Evolutionary conservation across 2,888 invertebrate genomes (phyloP).

Genomic region (Lysandra bellargus): DNA sequence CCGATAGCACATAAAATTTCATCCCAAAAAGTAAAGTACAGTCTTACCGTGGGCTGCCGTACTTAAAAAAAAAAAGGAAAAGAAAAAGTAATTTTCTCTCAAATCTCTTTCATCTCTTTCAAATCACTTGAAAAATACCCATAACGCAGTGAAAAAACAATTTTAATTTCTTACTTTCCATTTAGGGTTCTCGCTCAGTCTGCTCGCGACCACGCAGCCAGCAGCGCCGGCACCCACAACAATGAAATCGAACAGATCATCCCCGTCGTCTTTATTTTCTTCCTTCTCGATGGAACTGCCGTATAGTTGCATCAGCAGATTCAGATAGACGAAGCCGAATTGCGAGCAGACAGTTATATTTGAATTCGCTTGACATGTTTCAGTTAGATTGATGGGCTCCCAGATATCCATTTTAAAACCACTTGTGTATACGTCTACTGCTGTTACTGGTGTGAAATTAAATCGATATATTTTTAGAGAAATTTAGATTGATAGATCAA

Average conservation of each 20-base stretch:
- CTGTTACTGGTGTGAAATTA: not conserved
- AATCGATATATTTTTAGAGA: not conserved
- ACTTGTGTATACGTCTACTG: too few species aligned
- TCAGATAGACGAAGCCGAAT: conserved; percentile 30
- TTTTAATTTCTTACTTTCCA: conserved; percentile 53
- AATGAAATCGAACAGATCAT: conserved; percentile 58
- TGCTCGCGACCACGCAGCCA: conserved; percentile 60
- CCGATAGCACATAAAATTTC: too few species aligned
- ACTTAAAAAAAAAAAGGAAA: not conserved
- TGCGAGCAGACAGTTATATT: conserved; percentile 50
- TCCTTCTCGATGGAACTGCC: conserved; percentile 17
- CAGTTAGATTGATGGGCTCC: conserved; percentile 40
- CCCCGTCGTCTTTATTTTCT: conserved; percentile 40
- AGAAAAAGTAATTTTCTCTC: not conserved
- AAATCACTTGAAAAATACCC: not conserved
- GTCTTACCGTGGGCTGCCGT: too few species aligned
- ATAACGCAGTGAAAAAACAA: not conserved
- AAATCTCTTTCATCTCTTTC: too few species aligned
- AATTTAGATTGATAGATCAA: not conserved
- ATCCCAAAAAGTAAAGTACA: too few species aligned
- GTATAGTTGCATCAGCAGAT: conserved; percentile 23
- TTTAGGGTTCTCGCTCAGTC: conserved; percentile 51
- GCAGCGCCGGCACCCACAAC: conserved; percentile 63
- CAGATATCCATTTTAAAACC: conserved; percentile 37
- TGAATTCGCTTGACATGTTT: conserved; percentile 45